A percentile compares a stretch with the other conserved stretches of the same genome.
phyloP scores from a whole-genome alignment of 2,888 invertebrate species.

The Microplitis manilae region DNA sequence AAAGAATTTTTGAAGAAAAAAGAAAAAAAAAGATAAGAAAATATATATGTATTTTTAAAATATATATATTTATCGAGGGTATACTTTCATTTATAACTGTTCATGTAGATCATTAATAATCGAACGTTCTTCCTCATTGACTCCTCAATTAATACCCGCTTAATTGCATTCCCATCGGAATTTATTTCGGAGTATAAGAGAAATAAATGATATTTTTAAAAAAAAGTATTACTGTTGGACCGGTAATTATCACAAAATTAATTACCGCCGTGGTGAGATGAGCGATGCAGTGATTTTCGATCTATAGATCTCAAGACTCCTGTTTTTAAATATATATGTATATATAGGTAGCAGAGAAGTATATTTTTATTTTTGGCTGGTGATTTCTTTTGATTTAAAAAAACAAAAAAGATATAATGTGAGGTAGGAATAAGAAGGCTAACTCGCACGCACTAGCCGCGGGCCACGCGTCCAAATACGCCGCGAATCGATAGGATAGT shows the following conservation, averaged over 20 bases:
- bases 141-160: constrained; percentile 1
- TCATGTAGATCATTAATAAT: background rate
- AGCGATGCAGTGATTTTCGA: constrained; percentile 52
- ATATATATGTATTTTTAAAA: background rate
- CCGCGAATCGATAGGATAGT: constrained; percentile 38
- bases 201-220: constrained; percentile 2
- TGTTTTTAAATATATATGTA: constrained; percentile 31
- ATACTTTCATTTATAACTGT: constrained; percentile 1
- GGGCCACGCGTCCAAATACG: constrained; percentile 37
- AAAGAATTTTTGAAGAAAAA: background rate
- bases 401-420: constrained; percentile 7
- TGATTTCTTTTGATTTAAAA: constrained; percentile 1
- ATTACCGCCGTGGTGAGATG: constrained; percentile 59
- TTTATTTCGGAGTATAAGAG: background rate
- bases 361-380: background rate
- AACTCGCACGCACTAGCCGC: constrained; percentile 32
- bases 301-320: constrained; percentile 40
- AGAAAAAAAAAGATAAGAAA: background rate
- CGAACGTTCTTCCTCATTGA: background rate
- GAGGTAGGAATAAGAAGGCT: constrained; percentile 12
- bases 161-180: constrained; percentile 1
- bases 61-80: background rate
- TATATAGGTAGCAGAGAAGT: background rate
- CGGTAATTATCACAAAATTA: constrained; percentile 63
- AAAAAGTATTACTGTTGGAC: constrained; percentile 42